These are phyloP conservation scores for Piaya cayana DNA, from an alignment of 2,113 vertebrate species.

Conservation along the genomic window DNA sequence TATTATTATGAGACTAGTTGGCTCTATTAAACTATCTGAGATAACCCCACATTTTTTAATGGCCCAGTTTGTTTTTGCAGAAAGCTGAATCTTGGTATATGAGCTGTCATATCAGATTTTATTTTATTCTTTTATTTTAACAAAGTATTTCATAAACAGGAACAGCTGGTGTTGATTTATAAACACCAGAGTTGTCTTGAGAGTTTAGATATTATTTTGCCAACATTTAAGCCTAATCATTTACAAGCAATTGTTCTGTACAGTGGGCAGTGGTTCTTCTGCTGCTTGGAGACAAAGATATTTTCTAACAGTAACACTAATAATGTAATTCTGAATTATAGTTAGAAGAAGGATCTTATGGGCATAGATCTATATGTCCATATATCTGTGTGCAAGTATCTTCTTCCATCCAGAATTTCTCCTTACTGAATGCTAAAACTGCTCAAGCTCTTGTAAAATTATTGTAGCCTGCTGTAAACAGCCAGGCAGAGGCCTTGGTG, in stretches of 20 bases:
- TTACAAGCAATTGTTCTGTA: slow-evolving; percentile 44
- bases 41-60: slow-evolving; percentile 22
- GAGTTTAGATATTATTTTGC: slow-evolving; percentile 66
- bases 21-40: neutral
- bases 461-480: neutral
- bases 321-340: neutral
- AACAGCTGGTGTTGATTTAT: slow-evolving; percentile 75
- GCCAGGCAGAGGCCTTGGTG: neutral
- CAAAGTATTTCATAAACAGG: slow-evolving; percentile 64
- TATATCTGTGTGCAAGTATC: neutral
- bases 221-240: slow-evolving; percentile 59
- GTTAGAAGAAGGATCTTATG: neutral
- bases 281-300: neutral
- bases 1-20: neutral
- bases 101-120: slow-evolving; percentile 47
- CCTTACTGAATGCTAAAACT: neutral
- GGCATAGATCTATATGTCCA: neutral
- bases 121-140: slow-evolving; percentile 63
- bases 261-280: slow-evolving; percentile 24
- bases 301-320: neutral
- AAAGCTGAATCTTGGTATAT: slow-evolving; percentile 28
- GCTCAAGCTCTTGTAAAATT: neutral
- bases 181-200: slow-evolving; percentile 71
- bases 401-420: neutral
- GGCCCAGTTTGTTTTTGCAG: slow-evolving; percentile 19